Percentiles rank a stretch among this genome's conserved stretches.
These are phyloP conservation scores for Andricus grossulariae DNA, from an alignment of 1,140 invertebrate species.

Conservation along the genomic window DNA sequence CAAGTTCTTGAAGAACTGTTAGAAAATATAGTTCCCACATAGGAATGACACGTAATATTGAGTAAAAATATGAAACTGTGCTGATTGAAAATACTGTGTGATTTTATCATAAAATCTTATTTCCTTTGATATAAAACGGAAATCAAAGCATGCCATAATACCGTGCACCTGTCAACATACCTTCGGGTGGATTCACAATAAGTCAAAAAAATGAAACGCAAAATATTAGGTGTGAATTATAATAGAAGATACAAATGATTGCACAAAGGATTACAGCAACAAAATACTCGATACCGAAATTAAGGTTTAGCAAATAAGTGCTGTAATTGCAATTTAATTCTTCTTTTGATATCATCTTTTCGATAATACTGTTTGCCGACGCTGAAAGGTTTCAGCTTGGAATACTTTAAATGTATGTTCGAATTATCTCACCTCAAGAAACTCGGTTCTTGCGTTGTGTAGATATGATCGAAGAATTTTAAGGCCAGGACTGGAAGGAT, in stretches of 20 bases:
- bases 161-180: constrained; percentile 67
- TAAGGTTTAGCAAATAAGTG: constrained; percentile 21
- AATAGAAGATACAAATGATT: constrained; percentile 43
- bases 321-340: neutral
- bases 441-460: constrained; percentile 67
- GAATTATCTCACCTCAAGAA: constrained; percentile 68
- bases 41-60: neutral
- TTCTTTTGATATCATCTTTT: neutral
- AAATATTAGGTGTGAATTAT: constrained; percentile 45
- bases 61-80: neutral
- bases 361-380: neutral
- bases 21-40: constrained; percentile 2
- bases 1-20: neutral
- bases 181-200: constrained; percentile 32
- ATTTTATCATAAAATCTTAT: constrained; percentile 5
- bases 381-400: neutral
- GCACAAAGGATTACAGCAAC: constrained; percentile 11
- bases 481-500: constrained; percentile 73
- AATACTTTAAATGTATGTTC: neutral
- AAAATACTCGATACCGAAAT: constrained; percentile 22
- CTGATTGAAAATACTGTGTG: constrained; percentile 28
- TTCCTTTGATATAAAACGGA: constrained; percentile 2
- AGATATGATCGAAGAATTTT: constrained; percentile 72
- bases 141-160: constrained; percentile 62
- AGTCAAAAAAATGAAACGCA: constrained; percentile 38